Evolutionary conservation across 2,797 vertebrate genomes (phyloP).

Genomic region (Poecilia wingei): DNA sequence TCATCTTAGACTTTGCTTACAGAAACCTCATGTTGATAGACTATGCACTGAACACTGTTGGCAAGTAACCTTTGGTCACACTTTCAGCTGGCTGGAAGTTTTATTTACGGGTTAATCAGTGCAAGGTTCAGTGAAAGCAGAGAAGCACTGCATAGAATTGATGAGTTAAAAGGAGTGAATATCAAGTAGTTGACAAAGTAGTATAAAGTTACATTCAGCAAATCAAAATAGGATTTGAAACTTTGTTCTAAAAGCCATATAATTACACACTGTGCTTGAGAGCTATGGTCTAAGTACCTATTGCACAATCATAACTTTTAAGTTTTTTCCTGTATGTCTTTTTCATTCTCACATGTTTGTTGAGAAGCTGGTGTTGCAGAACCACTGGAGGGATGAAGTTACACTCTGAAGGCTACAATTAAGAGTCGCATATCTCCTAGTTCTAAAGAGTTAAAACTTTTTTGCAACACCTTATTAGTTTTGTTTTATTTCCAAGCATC

Average conservation of each 20-base stretch:
- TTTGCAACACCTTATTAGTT: neutral
- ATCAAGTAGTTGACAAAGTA: neutral
- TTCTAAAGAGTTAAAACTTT: neutral
- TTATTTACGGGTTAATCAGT: constrained; percentile 26
- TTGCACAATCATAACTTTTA: no score
- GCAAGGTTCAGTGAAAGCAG: constrained; percentile 13
- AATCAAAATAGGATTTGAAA: neutral
- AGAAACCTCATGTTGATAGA: constrained; percentile 15
- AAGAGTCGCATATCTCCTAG: neutral
- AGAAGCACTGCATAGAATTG: neutral
- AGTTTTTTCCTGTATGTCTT: neutral
- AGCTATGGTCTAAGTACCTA: neutral
- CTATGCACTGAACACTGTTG: constrained; percentile 43
- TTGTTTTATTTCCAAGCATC: neutral
- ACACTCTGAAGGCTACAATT: neutral
- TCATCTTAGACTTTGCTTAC: constrained; percentile 5
- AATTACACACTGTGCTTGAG: neutral
- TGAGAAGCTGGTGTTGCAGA: neutral
- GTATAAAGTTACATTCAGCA: neutral
- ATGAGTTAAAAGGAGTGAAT: neutral
- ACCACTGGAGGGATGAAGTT: neutral
- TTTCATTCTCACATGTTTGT: neutral
- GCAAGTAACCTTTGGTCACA: constrained; percentile 59
- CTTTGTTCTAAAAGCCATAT: neutral
- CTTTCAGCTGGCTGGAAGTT: constrained; percentile 13